Conservation (phyloP, 2,888 invertebrate genomes). For the Matsumyia berberina region DNA sequence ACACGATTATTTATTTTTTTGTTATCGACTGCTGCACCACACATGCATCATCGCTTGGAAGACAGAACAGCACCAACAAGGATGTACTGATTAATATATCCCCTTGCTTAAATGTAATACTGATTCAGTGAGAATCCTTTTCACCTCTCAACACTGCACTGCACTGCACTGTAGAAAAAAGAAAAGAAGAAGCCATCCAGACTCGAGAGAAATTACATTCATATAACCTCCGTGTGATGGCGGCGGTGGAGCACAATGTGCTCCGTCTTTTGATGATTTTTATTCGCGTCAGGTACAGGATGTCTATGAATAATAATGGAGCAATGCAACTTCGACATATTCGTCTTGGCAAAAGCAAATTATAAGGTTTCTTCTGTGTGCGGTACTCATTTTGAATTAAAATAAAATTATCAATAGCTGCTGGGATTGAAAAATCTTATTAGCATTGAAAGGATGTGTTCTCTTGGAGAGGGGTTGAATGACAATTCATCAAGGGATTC, state of each 20-base stretch:
- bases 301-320: conserved; percentile 31
- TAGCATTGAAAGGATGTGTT: not conserved
- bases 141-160: not conserved
- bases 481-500: no score
- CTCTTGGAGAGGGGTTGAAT: no score
- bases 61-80: not conserved
- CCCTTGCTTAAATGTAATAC: conserved; percentile 4
- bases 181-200: not conserved
- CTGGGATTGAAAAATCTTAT: not conserved
- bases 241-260: not conserved
- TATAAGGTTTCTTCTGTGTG: not conserved
- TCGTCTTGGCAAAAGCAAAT: not conserved
- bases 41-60: not conserved
- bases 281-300: conserved; percentile 21
- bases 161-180: not conserved
- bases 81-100: conserved; percentile 11
- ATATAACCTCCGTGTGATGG: conserved; percentile 8
- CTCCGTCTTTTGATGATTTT: not conserved
- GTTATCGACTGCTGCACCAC: not conserved
- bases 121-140: conserved; percentile 6
- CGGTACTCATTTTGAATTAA: conserved; percentile 1
- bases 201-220: conserved; percentile 25
- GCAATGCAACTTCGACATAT: not conserved
- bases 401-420: conserved; percentile 11
- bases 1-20: conserved; percentile 7